phyloP scores from a whole-genome alignment of 2,888 invertebrate genomes.

The Rotaria sp. region DNA sequence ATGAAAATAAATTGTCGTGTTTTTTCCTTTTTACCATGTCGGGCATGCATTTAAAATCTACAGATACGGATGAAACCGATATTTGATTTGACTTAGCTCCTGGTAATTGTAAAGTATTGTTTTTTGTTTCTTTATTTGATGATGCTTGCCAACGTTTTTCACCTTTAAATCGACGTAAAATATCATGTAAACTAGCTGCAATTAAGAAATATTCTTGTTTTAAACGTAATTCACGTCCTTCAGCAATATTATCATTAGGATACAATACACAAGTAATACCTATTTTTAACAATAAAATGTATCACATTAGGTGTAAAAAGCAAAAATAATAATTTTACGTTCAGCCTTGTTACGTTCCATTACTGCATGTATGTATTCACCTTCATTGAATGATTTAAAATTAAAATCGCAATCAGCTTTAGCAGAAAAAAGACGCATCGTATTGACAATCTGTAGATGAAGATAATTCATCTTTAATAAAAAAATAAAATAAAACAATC shows the following conservation, averaged over 20 bases:
- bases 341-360: constrained; percentile 93
- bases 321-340: constrained; percentile 42
- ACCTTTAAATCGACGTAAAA: constrained; percentile 63
- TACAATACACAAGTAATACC: constrained; percentile 94
- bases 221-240: constrained; percentile 91
- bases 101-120: background rate
- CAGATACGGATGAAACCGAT: constrained; percentile 66
- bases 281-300: background rate
- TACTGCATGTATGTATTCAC: constrained; percentile 96
- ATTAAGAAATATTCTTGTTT: constrained; percentile 99
- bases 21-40: constrained; percentile 63
- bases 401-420: constrained; percentile 91
- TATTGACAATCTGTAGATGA: constrained; percentile 68
- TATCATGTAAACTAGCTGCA: constrained; percentile 90
- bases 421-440: constrained; percentile 91
- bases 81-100: constrained; percentile 78
- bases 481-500: background rate
- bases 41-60: constrained; percentile 77
- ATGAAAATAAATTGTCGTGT: background rate
- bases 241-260: constrained; percentile 84
- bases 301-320: background rate
- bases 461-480: too few species aligned
- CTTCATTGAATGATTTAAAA: constrained; percentile 91
- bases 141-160: background rate
- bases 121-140: background rate